Evolutionary conservation across 2,888 invertebrate species (phyloP).

Genomic region (Macaria liturata): DNA sequence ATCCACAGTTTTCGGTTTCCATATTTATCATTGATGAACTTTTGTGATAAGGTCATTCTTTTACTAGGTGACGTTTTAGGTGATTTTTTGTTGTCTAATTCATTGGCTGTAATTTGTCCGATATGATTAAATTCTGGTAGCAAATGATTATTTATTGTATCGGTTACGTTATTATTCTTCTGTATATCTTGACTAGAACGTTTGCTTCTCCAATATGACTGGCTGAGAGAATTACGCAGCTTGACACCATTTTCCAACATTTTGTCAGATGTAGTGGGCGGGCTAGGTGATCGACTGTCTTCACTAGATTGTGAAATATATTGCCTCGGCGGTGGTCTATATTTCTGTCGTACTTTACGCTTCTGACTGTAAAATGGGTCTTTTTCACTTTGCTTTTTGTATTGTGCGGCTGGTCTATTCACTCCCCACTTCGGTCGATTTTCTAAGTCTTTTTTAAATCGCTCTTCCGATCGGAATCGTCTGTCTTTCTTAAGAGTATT

Average conservation of each 20-base stretch:
- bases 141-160: slow-evolving; percentile 60
- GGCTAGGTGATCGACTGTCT: slow-evolving; percentile 84
- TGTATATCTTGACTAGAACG: slow-evolving; percentile 69
- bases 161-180: slow-evolving; percentile 55
- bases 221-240: slow-evolving; percentile 74
- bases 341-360: slow-evolving; percentile 86
- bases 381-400: slow-evolving; percentile 94
- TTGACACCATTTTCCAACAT: slow-evolving; percentile 64
- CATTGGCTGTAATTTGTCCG: slow-evolving; percentile 70
- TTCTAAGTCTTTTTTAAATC: slow-evolving; percentile 82
- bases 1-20: slow-evolving; percentile 77
- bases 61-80: slow-evolving; percentile 64
- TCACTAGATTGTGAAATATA: slow-evolving; percentile 85
- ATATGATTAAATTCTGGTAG: slow-evolving; percentile 78
- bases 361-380: slow-evolving; percentile 92
- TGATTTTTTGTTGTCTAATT: slow-evolving; percentile 64
- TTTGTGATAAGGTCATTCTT: slow-evolving; percentile 75
- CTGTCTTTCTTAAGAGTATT: slow-evolving; percentile 78
- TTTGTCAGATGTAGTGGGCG: slow-evolving; percentile 67
- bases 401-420: slow-evolving; percentile 90
- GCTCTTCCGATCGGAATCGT: slow-evolving; percentile 79
- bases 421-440: slow-evolving; percentile 90
- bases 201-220: slow-evolving; percentile 79
- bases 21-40: slow-evolving; percentile 81
- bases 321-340: slow-evolving; percentile 82